Base-by-base conservation (phyloP, 2,797 vertebrate species). In the Sebastes iracundus region DNA sequence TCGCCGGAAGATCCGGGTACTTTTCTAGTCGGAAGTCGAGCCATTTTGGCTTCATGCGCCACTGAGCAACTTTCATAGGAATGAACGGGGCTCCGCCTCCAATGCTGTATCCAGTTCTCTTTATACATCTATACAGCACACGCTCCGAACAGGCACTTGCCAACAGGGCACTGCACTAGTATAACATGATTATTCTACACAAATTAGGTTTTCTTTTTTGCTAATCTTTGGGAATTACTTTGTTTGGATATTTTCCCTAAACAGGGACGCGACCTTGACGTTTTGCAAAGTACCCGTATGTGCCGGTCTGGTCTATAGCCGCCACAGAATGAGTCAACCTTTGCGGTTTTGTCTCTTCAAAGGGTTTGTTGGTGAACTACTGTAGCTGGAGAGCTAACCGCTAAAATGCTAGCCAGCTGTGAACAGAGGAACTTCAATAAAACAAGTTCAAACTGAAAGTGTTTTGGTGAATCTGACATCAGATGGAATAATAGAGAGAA, bases 381-480 rank as follows among this genome's bases (percentile, higher is more conserved):
- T 52, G 49, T 52, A 62, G 63, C 8, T 65, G 62, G 23, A 27
- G 35, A 46, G 64, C 23, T 66, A 66, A 52, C 42, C 6, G 42
- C 25, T 52, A 46, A 18, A 23, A 28, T 23, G 8, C 38, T 20
- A 63, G 6, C 20, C 20, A 12, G 5, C 52, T 55, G 9, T 11
- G 52, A 22, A n/a, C 18, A 32, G 28, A 33, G 9, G 22, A 55
- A 22, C 53, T 23, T 55, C 12, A 11, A 55, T 55, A 55, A 58
- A 25, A 27, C 56, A 14, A 61, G 59, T n/a, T 61, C 59, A 6
- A 23, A 22, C 35, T 25, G 4, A 46, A 30, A 23, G 25, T 35
- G 69, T 71, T 66, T 49, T 65, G 70, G 52, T 77, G 69, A 82
- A 86, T 84, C 53, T 72, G 70, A 68, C 83, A 67, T 72, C 11